Conservation (phyloP, 2,797 vertebrate species). For the Argya squamiceps region DNA sequence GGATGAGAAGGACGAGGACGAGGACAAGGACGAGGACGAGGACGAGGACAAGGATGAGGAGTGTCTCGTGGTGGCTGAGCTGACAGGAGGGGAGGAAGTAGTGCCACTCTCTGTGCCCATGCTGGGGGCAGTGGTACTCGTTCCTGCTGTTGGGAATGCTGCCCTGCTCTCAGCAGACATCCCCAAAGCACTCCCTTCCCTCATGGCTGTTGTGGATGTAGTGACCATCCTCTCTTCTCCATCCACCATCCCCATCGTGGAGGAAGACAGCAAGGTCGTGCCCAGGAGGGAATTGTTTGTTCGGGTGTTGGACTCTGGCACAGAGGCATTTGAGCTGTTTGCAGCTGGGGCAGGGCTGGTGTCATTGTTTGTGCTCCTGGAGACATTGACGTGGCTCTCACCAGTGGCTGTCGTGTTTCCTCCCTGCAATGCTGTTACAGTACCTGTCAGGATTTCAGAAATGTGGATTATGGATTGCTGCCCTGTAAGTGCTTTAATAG, state of each 20-base stretch:
- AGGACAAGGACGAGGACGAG: neutral
- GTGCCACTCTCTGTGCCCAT: fast-evolving
- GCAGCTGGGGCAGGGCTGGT: fast-evolving
- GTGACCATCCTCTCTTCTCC: fast-evolving
- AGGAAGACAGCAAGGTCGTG: neutral
- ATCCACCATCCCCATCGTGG: fast-evolving
- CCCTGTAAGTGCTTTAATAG: neutral
- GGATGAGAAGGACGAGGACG: neutral
- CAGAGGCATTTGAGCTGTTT: fast-evolving
- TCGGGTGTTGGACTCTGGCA: fast-evolving
- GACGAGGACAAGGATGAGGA: neutral
- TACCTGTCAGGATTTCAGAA: neutral
- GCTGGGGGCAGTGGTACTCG: fast-evolving
- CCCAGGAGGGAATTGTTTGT: neutral
- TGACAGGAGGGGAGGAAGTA: fast-evolving
- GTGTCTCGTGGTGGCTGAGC: fast-evolving
- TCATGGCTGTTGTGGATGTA: fast-evolving
- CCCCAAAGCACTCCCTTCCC: fast-evolving
- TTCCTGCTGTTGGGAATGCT: fast-evolving
- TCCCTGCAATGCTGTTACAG: fast-evolving
- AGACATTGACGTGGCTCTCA: fast-evolving
- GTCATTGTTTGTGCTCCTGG: fast-evolving
- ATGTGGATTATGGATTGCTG: neutral
- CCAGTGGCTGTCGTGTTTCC: fast-evolving
- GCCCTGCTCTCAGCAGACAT: fast-evolving